Evolutionary conservation across 1,140 invertebrate species (phyloP), one percentile per base, ranked within the genome.

Genomic region (Littorina saxatilis): DNA sequence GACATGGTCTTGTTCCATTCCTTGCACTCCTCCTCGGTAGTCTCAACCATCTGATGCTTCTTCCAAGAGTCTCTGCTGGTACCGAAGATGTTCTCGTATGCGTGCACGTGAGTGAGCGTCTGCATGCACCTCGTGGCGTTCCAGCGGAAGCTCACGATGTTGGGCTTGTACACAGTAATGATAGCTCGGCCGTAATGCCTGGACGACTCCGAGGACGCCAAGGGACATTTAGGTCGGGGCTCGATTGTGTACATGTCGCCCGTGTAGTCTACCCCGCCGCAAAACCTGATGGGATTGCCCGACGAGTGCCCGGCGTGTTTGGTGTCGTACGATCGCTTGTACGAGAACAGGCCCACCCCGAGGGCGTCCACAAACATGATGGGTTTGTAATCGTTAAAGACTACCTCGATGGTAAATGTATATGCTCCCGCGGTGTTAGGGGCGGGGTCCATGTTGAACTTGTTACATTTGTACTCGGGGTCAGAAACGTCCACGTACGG

Each of bases 121-220:
- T 74, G 72, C 9, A 74, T n/a, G 72, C 72, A 74, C 35, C 72
- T 74, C 13, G 72, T 74, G 23, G 39, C 72, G 72, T 74, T 74
- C 72, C 72, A 35, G 13, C 72, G 72, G 72, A 40, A 32, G 35
- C 72, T 74, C 7, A 74, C 72, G 72, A 74, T 74, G 72, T 74
- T 74, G 39, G 72, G 72, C 39, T 74, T 74, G 72, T 74, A 74
- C 35, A 74, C 72, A 11, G 72, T 74, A 35, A 74, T 74, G n/a
- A 74, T 39, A n/a, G 72, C 72, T 7, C 72, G 35, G 27, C 72
- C 72, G 72, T 40, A 40, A 27, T 74, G 72, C 39, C 72, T 74
- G n/a, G 27, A n/a, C 35, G 27, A n/a, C n/a, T 40, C 39, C 39
- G 72, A 13, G 27, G 72, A 15, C 13, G 72, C 11, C 5, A 74